Evolutionary conservation across 2,888 invertebrate genomes (phyloP).

Genomic region (Azorinus chamasolen): DNA sequence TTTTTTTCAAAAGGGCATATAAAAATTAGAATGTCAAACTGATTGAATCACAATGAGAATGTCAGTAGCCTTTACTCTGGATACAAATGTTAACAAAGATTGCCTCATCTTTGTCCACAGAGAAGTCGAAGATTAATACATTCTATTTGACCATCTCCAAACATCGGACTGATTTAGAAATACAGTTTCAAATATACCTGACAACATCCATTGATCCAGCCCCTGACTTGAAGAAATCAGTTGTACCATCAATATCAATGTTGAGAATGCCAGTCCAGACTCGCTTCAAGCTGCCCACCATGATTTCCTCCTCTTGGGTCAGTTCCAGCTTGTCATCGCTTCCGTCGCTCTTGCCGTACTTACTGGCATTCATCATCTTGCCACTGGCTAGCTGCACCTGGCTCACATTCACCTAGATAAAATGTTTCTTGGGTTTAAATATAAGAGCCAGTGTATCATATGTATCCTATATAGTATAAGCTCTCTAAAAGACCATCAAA

Average conservation of each 20-base stretch:
- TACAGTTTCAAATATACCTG: slow-evolving; percentile 86
- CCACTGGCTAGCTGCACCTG: slow-evolving; percentile 90
- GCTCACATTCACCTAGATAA: slow-evolving; percentile 91
- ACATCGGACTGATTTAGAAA: no score
- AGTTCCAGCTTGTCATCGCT: slow-evolving; percentile 87
- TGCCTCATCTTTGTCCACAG: no score
- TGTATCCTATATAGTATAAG: no score
- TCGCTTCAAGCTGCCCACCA: slow-evolving; percentile 88
- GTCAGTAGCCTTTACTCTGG: no score
- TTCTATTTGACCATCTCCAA: no score
- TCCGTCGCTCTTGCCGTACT: slow-evolving; percentile 90
- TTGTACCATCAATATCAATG: slow-evolving; percentile 89
- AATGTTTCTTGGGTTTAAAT: background rate
- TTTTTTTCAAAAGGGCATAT: no score
- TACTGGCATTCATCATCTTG: slow-evolving; percentile 92
- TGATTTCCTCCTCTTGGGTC: slow-evolving; percentile 89
- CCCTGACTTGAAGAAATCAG: slow-evolving; percentile 97
- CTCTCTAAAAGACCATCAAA: no score
- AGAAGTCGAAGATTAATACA: no score
- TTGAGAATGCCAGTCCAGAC: slow-evolving; percentile 96
- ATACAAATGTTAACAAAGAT: no score
- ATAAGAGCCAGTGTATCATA: no score
- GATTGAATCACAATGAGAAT: no score
- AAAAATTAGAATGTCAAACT: no score
- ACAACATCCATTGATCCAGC: slow-evolving; percentile 99